These are phyloP conservation scores for Chionomys nivalis DNA, from an alignment of 2,113 vertebrate genomes.

Conservation along the genomic window DNA sequence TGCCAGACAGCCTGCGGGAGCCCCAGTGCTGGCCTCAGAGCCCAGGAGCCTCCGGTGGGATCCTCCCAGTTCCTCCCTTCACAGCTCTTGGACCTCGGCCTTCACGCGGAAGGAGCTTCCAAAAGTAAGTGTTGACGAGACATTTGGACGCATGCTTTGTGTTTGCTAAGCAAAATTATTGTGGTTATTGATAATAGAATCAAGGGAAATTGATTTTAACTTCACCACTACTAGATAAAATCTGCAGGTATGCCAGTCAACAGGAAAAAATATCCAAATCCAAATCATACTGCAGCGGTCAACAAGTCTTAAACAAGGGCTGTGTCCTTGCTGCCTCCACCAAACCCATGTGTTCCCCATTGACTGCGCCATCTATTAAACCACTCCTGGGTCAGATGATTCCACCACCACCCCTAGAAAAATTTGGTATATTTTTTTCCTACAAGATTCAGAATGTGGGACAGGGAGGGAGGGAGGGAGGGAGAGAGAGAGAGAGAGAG, in stretches of 20 bases:
- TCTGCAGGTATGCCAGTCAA: not conserved
- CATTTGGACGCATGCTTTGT: not conserved
- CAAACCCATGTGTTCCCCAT: not conserved
- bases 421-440: not conserved
- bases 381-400: not conserved
- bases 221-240: not conserved
- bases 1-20: constrained; percentile 86
- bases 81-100: constrained; percentile 91
- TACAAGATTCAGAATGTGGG: not conserved
- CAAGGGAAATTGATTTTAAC: not conserved
- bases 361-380: not conserved
- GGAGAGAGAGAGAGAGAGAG: no score
- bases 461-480: no score
- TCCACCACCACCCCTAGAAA: not conserved
- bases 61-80: constrained; percentile 89
- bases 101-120: constrained; percentile 84
- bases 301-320: not conserved
- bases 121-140: constrained; percentile 67
- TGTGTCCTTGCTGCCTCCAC: not conserved
- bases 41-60: not conserved
- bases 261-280: not conserved
- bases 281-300: not conserved
- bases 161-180: constrained; percentile 19
- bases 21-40: constrained; percentile 69
- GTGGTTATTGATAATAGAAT: constrained; percentile 7